These are phyloP conservation scores for Bergia puertoricense DNA, from an alignment of 92 coral and sea anemone species.

Conservation along the genomic window DNA sequence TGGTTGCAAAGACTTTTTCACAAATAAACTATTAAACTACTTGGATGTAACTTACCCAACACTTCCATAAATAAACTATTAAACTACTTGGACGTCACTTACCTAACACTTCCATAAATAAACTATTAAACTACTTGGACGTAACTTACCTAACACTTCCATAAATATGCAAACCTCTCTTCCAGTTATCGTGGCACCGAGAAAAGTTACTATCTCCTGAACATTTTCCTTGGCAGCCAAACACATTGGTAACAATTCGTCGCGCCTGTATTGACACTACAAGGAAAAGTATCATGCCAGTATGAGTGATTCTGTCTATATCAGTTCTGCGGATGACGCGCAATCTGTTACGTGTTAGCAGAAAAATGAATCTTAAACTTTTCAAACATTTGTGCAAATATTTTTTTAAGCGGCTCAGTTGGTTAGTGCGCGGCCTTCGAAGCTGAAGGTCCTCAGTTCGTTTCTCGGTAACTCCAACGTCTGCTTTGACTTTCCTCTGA, in stretches of 20 bases:
- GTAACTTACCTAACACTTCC: constrained; percentile 45
- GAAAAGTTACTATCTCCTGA: constrained; percentile 58
- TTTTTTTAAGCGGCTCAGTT: no score
- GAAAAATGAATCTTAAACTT: no score
- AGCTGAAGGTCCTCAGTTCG: no score
- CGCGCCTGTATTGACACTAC: constrained; percentile 45
- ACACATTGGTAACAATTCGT: constrained; percentile 51
- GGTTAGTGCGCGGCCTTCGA: no score
- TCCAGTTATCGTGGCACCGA: constrained; percentile 54
- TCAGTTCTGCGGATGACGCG: no score
- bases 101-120: constrained; percentile 57
- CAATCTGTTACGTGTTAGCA: no score
- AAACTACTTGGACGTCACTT: neutral
- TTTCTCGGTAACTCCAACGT: no score
- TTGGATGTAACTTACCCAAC: neutral
- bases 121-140: neutral
- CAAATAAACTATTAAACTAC: constrained; percentile 1
- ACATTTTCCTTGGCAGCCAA: constrained; percentile 48
- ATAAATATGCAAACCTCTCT: constrained; percentile 53
- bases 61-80: constrained; percentile 53
- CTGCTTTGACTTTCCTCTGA: no score
- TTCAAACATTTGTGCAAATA: no score
- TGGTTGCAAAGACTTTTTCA: constrained; percentile 36
- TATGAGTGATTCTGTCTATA: no score
- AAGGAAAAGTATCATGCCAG: neutral